These are phyloP conservation scores for Platycheirus albimanus DNA, from an alignment of 2,888 invertebrate species.

Conservation along the genomic window DNA sequence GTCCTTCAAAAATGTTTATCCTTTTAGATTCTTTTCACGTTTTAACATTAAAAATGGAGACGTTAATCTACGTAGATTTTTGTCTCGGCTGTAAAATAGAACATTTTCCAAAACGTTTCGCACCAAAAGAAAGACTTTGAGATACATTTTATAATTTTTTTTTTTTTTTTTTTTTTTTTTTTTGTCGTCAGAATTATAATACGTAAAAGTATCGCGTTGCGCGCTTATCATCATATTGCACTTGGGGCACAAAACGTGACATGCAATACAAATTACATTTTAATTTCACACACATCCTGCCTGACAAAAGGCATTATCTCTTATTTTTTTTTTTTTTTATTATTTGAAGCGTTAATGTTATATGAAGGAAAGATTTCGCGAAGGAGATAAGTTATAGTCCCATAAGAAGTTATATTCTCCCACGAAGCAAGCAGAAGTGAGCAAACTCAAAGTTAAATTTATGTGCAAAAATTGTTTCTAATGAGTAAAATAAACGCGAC, in stretches of 20 bases:
- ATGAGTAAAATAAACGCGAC: neutral
- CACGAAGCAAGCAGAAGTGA: neutral
- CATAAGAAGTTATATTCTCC: too few relatives aligned
- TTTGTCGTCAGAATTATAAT: too few relatives aligned
- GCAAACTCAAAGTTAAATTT: neutral
- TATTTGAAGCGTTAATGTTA: neutral
- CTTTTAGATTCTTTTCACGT: too few relatives aligned
- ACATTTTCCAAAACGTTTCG: slow-evolving; percentile 10
- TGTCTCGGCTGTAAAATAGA: slow-evolving; percentile 15
- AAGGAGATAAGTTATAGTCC: neutral
- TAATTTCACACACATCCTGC: slow-evolving; percentile 24
- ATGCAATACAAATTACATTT: slow-evolving; percentile 57
- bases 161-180: slow-evolving; percentile 11
- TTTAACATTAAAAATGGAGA: neutral
- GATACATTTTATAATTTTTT: slow-evolving; percentile 42
- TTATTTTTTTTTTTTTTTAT: neutral
- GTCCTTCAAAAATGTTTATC: too few relatives aligned
- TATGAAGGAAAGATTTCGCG: neutral
- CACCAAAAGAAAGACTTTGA: neutral
- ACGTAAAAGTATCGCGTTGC: slow-evolving; percentile 12
- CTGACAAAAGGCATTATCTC: neutral
- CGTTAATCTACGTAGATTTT: neutral
- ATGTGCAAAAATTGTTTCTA: neutral
- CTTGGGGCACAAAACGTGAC: slow-evolving; percentile 36
- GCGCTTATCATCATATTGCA: slow-evolving; percentile 49